phyloP scores from a whole-genome alignment of 2,888 invertebrate species.

The Latrodectus hesperus region DNA sequence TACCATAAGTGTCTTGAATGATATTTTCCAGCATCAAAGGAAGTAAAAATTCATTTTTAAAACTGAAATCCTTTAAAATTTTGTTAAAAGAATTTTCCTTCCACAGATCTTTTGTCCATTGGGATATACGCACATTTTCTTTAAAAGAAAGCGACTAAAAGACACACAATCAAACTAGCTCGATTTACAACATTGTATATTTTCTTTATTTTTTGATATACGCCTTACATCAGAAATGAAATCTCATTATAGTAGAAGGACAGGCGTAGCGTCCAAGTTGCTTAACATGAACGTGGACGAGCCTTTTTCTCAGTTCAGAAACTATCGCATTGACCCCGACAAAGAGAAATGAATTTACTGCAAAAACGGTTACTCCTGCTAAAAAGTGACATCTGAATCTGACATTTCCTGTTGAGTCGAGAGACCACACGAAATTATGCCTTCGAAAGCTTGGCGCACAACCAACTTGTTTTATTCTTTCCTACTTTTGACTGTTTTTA shows the following conservation, averaged over 20 bases:
- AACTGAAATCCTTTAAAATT: no score
- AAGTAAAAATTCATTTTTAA: no score
- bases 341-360: neutral
- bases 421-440: conserved; percentile 36
- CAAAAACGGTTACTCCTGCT: neutral
- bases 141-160: no score
- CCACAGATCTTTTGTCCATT: no score
- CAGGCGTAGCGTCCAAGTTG: neutral
- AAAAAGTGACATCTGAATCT: conserved; percentile 60
- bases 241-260: neutral
- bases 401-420: conserved; percentile 59
- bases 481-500: neutral
- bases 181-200: no score
- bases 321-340: conserved; percentile 31
- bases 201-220: no score
- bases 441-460: neutral
- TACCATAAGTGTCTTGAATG: no score
- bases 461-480: conserved; percentile 6
- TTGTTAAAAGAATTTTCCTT: no score
- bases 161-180: no score
- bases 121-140: no score
- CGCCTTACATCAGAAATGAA: no score
- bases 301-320: conserved; percentile 13
- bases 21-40: no score
- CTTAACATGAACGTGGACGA: neutral